These are phyloP conservation scores for Podarcis muralis DNA, from an alignment of 2,113 vertebrate species.

Conservation along the genomic window DNA sequence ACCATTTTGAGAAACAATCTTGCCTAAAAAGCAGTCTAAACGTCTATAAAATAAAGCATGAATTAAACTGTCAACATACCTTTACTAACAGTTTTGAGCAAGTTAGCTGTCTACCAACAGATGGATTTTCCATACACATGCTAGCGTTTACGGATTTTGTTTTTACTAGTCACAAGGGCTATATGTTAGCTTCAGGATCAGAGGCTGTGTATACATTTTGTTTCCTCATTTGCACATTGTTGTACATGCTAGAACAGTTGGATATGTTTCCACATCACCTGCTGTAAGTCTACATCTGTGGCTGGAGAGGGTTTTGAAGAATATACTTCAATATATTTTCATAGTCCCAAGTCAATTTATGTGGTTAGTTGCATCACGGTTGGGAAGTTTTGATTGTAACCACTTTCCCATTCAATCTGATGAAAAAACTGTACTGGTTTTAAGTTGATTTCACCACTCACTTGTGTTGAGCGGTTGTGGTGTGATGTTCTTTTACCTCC, in stretches of 20 bases:
- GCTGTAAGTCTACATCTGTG: no score
- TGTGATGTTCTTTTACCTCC: slow-evolving; percentile 1
- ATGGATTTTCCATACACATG: not conserved
- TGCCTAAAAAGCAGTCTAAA: no score
- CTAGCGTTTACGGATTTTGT: not conserved
- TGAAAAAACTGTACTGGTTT: not conserved
- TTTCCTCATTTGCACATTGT: no score
- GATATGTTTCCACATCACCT: no score
- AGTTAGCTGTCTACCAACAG: no score
- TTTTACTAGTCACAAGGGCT: not conserved
- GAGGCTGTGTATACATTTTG: no score
- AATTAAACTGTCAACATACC: not conserved
- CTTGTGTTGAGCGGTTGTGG: not conserved
- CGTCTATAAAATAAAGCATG: no score
- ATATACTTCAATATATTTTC: not conserved
- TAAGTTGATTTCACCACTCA: not conserved
- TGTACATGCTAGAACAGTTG: no score
- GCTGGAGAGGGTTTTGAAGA: not conserved
- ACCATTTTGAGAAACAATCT: no score
- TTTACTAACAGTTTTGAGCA: not conserved
- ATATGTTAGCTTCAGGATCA: not conserved
- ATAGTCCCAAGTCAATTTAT: not conserved
- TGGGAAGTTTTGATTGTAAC: not conserved
- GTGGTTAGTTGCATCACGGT: not conserved
- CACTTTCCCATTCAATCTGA: not conserved